phyloP scores from a whole-genome alignment of 2,888 invertebrate species.

The Anodontia alba region DNA sequence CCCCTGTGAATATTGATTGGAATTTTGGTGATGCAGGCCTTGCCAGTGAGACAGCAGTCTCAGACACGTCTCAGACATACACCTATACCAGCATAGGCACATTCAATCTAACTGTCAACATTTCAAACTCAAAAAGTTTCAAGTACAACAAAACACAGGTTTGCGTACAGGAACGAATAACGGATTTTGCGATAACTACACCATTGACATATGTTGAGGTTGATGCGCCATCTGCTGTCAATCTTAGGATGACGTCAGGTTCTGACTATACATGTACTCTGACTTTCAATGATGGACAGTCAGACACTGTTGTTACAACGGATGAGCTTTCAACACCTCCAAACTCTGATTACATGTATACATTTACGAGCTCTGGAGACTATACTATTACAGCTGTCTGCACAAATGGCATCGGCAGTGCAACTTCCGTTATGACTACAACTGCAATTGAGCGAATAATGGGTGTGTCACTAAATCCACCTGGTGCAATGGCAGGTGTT shows the following conservation, averaged over 20 bases:
- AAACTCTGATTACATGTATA: slow-evolving; percentile 43
- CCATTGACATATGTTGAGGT: slow-evolving; percentile 32
- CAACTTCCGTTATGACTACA: slow-evolving; percentile 31
- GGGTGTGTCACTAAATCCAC: slow-evolving; percentile 62
- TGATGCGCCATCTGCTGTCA: slow-evolving; percentile 36
- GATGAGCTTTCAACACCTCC: slow-evolving; percentile 35
- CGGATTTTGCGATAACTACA: slow-evolving; percentile 55
- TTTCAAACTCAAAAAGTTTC: slow-evolving; percentile 70
- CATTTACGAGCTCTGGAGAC: slow-evolving; percentile 56
- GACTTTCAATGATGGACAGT: slow-evolving; percentile 60
- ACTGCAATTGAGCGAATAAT: slow-evolving; percentile 72
- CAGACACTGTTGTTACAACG: slow-evolving; percentile 19
- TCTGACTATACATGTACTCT: slow-evolving; percentile 76
- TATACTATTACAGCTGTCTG: slow-evolving; percentile 65
- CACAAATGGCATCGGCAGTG: slow-evolving; percentile 62
- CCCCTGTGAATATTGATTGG: slow-evolving; percentile 77
- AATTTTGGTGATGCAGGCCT: slow-evolving; percentile 76
- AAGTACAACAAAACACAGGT: slow-evolving; percentile 72
- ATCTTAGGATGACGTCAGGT: slow-evolving; percentile 68
- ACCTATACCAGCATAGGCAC: slow-evolving; percentile 63
- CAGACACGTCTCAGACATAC: slow-evolving; percentile 41
- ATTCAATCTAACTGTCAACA: slow-evolving; percentile 71
- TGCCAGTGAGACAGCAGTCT: not conserved
- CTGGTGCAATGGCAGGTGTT: slow-evolving; percentile 60
- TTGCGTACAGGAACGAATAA: slow-evolving; percentile 70